Percentiles rank a stretch among this genome's conserved stretches.
Conservation (phyloP, 2,888 invertebrate genomes). For the Cataglyphis livida region DNA sequence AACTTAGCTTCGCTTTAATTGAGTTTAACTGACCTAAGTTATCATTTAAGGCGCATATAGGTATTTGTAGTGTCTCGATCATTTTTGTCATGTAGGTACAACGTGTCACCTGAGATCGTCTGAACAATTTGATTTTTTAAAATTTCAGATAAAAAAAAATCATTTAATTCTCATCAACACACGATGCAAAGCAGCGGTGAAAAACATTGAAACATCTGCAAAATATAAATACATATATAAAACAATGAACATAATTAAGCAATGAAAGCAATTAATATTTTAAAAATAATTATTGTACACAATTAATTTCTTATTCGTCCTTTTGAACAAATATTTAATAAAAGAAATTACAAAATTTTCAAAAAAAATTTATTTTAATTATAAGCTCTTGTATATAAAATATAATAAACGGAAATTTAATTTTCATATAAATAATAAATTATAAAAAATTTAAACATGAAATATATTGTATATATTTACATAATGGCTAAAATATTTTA, state of each 20-base stretch:
- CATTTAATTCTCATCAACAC: background rate
- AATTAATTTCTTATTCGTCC: background rate
- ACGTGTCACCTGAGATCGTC: conserved; percentile 22
- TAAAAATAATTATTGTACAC: background rate
- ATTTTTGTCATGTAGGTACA: conserved; percentile 13
- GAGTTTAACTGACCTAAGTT: conserved; percentile 38
- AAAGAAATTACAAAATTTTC: background rate
- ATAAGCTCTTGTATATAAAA: background rate
- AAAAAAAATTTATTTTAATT: conserved; percentile 1
- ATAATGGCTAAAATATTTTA: background rate
- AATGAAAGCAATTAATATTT: background rate
- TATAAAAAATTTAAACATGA: background rate
- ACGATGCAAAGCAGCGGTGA: background rate
- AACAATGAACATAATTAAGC: background rate
- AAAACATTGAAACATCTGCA: background rate
- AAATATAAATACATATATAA: background rate
- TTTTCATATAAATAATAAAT: background rate
- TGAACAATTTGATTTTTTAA: conserved; percentile 3
- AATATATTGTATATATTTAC: background rate
- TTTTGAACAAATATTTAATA: conserved; percentile 1
- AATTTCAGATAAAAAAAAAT: background rate
- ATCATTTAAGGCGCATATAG: conserved; percentile 24
- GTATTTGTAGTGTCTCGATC: conserved; percentile 30
- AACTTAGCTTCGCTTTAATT: conserved; percentile 43
- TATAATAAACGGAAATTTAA: background rate